Base-by-base conservation (phyloP, 1,140 invertebrate genomes). In the Neodiprion lecontei region DNA sequence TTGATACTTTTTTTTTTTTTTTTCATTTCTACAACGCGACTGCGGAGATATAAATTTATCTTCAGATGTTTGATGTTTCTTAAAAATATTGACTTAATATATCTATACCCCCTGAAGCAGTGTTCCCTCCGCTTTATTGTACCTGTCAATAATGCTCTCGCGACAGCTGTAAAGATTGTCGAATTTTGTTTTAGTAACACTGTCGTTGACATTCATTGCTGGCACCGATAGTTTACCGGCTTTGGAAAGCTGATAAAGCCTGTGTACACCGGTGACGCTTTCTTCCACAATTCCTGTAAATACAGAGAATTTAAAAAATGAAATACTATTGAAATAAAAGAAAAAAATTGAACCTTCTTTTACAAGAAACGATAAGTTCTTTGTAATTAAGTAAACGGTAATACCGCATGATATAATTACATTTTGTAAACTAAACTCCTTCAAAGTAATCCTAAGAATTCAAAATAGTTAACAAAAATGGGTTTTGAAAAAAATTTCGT, bases 161-260 rank as follows among this genome's bases (percentile, higher is more conserved):
- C 95, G 91, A 87, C 96, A 98, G 79, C 95, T 96, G 86, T 98
- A 98, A 28, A 98, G 90, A 89, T 98, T 99, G 86, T 99, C 98
- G 87, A 98, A 99, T 90, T 99, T 99, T n/a, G 97, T 99, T 91
- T 99, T 99, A 0, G 97, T 99, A 9, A 99, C 97, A 28, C 96
- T 98, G 89, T 99, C 98, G 85, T 99, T 99, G 48, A 99, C 97
- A 89, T 99, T 99, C 96, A 99, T 99, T 1, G 98, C 98, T 2
- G 98, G 98, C n/a, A 99, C 96, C 14, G 94, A 95, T 61, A 99
- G 89, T 89, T 98, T 98, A 71, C 95, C 95, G 40, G 96, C 94
- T 89, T 98, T 98, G 17, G 96, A 97, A 48, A 99, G 90, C 88
- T 99, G 97, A 86, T 99, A 99, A 17, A 99, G 90, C 79, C 98